Evolutionary conservation across 2,888 invertebrate species (phyloP), one percentile per base, ranked within the genome.

Genomic region (Aricia artaxerxes): DNA sequence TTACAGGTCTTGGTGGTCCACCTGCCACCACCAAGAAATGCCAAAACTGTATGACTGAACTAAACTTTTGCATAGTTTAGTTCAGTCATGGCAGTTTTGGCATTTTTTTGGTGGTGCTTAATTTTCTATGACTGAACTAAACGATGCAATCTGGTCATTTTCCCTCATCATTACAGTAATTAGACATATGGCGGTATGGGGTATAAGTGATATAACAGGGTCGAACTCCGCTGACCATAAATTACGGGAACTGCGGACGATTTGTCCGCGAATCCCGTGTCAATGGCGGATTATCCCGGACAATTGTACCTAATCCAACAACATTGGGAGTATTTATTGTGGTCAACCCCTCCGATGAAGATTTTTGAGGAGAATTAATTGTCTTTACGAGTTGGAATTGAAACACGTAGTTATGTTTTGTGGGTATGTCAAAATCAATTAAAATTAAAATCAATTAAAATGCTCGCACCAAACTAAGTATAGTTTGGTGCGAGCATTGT

Each of bases 261-360:
- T 90, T 88, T 89, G 87, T 87, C 86, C 86, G 82, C 82, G 89
- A 91, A 91, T 90, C 91, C 90, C 85, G 82, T 89, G 92, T 91
- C 92, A 87, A 91, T 91, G 86, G 91, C 85, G 90, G 89, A 91
- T 92, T 91, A 92, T 89, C 89, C 85, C 82, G 82, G 81, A 86
- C 89, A 88, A 91, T 91, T 87, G 90, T 82, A 81, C 82, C 86
- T 90, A 91, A 91, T 90, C 90, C 89, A 86, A 87, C 88, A 88
- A 89, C 88, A 89, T 86, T 88, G 85, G 84, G 86, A 84, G 85
- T 91, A 92, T 92, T 92, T 91, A 90, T 89, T 80, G 81, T 87
- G 89, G 88, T 86, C 88, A 88, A 88, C 88, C 88, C 84, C 85
- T 81, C 80, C 85, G 78, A 87, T 87, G 82, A 84, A 82, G 69